Evolutionary conservation across 1,140 invertebrate genomes (phyloP).

Genomic region (Drosophila sechellia): DNA sequence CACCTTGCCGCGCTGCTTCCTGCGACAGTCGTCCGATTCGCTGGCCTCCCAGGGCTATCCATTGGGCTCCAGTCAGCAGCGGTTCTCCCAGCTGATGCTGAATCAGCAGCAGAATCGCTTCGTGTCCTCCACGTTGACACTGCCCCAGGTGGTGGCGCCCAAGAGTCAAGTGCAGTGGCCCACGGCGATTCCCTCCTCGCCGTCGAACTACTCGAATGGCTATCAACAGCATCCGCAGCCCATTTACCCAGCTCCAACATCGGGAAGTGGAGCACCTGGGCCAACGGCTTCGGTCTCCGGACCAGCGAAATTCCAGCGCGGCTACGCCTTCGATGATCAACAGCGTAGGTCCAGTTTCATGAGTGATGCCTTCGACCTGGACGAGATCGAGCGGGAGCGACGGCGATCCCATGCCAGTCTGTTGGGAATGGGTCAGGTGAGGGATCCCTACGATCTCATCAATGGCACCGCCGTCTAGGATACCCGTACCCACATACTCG

Average conservation of each 20-base stretch:
- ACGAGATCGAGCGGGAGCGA: slow-evolving; percentile 78
- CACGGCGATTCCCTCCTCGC: slow-evolving; percentile 77
- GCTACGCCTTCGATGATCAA: slow-evolving; percentile 77
- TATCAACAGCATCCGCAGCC: slow-evolving; percentile 48
- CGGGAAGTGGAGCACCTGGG: slow-evolving; percentile 4
- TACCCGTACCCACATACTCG: not conserved
- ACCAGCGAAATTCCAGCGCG: slow-evolving; percentile 69
- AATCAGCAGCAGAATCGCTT: slow-evolving; percentile 52
- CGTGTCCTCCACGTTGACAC: slow-evolving; percentile 60
- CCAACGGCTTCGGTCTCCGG: not conserved
- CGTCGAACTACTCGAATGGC: slow-evolving; percentile 62
- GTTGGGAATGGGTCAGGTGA: slow-evolving; percentile 44
- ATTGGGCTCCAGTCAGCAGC: slow-evolving; percentile 47
- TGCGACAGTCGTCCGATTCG: slow-evolving; percentile 63
- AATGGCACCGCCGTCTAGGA: slow-evolving; percentile 76
- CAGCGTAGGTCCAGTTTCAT: slow-evolving; percentile 64
- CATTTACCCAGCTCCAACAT: slow-evolving; percentile 14
- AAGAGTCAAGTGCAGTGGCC: slow-evolving; percentile 75
- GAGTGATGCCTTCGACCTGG: slow-evolving; percentile 75
- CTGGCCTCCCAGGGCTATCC: slow-evolving; percentile 42
- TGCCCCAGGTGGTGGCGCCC: slow-evolving; percentile 30
- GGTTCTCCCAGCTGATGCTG: slow-evolving; percentile 54
- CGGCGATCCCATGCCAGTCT: slow-evolving; percentile 82
- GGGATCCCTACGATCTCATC: slow-evolving; percentile 72
- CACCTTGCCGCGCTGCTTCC: slow-evolving; percentile 76